A percentile compares a stretch with the other conserved stretches of the same genome.
These are phyloP conservation scores for Spatula clypeata DNA, from an alignment of 2,797 vertebrate genomes.

Conservation along the genomic window DNA sequence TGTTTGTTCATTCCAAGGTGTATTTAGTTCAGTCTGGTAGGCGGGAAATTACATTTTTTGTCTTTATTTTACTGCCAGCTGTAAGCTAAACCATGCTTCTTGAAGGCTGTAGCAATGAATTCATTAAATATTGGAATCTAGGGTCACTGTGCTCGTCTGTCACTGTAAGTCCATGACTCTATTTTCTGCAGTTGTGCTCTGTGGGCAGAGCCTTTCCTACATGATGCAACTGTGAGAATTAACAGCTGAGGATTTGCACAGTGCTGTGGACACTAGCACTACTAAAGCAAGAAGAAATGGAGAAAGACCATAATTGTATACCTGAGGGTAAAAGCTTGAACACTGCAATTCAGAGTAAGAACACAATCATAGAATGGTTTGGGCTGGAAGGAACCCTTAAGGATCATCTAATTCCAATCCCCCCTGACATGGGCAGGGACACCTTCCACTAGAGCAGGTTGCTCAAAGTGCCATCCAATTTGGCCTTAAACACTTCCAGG, in stretches of 20 bases:
- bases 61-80: constrained; percentile 18
- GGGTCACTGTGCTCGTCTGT: neutral
- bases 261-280: neutral
- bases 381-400: no score
- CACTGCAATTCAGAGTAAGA: neutral
- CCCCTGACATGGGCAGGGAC: no score
- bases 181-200: neutral
- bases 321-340: neutral
- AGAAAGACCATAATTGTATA: rapidly evolving
- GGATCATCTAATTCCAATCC: no score
- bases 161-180: neutral
- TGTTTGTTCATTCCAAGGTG: constrained; percentile 21
- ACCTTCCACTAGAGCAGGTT: no score
- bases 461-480: no score
- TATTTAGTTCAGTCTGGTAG: constrained; percentile 13
- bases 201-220: neutral
- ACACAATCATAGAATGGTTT: no score
- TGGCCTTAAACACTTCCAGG: no score
- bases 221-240: neutral
- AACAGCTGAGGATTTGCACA: neutral
- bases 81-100: neutral
- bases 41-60: constrained; percentile 58
- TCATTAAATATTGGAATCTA: neutral
- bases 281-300: neutral
- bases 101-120: constrained; percentile 2